Base-by-base conservation (phyloP, 2,888 invertebrate species). In the Tortricodes alternella region DNA sequence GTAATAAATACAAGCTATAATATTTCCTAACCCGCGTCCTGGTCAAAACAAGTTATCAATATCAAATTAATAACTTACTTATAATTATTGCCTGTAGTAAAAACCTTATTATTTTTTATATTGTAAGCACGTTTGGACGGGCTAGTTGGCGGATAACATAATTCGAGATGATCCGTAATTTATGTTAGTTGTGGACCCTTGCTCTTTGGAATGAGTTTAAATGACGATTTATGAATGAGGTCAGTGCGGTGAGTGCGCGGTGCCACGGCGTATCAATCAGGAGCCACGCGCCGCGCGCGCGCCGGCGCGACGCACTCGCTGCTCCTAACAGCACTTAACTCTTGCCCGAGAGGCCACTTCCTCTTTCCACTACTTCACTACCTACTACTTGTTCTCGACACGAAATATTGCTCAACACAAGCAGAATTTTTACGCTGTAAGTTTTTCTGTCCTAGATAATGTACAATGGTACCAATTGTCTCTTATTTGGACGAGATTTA, bases 171-270 rank as follows among this genome's bases (percentile, higher is more conserved):
- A 64, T 63, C 58, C 59, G 58, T 69, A 74, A 77, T 71, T 74
- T 78, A 79, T 76, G 68, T 74, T 66, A 66, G 66, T 64, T 65
- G 70, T 67, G 70, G 77, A 80, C 80, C 80, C 76, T 74, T 78
- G 80, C 72, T 82, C 82, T 78, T 80, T 71, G 71, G 71, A 80
- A 77, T 76, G 77, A 80, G 77, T 80, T 82, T 85, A 83, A 85
- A 86, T 84, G 81, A 83, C 73, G 77, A 88, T 88, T 89, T 89
- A 89, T 86, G 87, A 84, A 85, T 84, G 86, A 84, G 89, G 88
- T 89, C 89, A 86, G 74, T 73, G 76, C 74, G 78, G 78, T 76
- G 73, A 83, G 76, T 70, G 80, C 76, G 85, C 84, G 69, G 69
- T 73, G 74, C 75, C 79, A 76, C 74, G 67, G 73, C 68, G 73